A percentile compares a stretch with the other conserved stretches of the same genome.
These are phyloP conservation scores for Phrynocephalus forsythii DNA, from an alignment of 2,797 vertebrate genomes.

Conservation along the genomic window DNA sequence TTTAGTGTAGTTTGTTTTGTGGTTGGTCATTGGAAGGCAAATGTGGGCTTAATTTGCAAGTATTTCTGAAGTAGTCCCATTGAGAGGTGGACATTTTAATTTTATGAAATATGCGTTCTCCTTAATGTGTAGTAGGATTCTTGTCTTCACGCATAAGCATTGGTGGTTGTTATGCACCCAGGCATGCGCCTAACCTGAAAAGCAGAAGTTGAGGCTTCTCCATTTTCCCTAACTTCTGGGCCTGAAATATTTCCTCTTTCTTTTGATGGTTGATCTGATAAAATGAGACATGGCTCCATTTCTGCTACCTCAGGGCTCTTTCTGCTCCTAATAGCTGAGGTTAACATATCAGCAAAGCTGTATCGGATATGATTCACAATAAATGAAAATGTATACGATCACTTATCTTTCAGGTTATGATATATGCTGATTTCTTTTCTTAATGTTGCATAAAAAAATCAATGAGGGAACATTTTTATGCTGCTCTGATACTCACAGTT, in stretches of 20 bases:
- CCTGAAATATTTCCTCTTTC: not conserved
- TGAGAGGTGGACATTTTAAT: no score
- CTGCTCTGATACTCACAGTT: slow-evolving; percentile 14
- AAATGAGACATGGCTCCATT: slow-evolving; percentile 32
- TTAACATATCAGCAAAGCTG: not conserved
- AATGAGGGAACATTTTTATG: not conserved
- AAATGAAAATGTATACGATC: slow-evolving; percentile 21
- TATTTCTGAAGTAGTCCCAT: no score
- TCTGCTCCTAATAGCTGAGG: not conserved
- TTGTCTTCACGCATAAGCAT: no score
- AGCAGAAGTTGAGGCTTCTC: no score
- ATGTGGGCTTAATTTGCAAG: no score
- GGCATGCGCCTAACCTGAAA: no score
- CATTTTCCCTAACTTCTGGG: not conserved
- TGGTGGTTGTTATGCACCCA: no score
- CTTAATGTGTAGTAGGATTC: no score
- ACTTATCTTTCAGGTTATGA: slow-evolving; percentile 1
- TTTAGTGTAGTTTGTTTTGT: no score
- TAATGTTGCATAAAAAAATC: not conserved
- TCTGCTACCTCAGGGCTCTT: not conserved
- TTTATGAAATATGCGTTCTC: no score
- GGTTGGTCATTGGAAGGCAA: no score
- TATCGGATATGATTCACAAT: not conserved
- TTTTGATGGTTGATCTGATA: not conserved
- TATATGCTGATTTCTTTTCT: slow-evolving; percentile 7